Evolutionary conservation across 2,113 vertebrate species (phyloP).

Genomic region (Xiphophorus maculatus): DNA sequence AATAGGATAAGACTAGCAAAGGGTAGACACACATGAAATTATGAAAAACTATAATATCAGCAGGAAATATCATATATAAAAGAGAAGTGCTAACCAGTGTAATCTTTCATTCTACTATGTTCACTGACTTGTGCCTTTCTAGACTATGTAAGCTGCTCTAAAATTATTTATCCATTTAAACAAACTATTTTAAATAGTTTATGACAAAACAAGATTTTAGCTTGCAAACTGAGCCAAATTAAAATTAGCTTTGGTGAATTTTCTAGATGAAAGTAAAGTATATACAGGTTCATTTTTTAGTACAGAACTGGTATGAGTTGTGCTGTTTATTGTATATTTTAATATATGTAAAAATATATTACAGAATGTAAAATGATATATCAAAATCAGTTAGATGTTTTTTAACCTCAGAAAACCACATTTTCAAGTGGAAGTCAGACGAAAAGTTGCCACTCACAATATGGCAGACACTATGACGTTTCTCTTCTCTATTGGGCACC

Average conservation of each 20-base stretch:
- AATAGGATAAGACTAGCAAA: no score
- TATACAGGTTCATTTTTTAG: not conserved
- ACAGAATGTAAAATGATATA: no score
- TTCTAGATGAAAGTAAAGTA: not conserved
- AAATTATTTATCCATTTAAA: not conserved
- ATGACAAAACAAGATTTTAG: not conserved
- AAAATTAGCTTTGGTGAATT: not conserved
- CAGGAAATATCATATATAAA: not conserved
- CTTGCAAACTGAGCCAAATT: not conserved
- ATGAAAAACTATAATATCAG: not conserved
- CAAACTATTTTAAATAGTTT: not conserved
- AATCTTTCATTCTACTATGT: not conserved
- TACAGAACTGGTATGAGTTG: not conserved
- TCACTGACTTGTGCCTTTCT: not conserved
- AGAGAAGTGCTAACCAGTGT: not conserved
- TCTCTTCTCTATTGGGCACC: not conserved
- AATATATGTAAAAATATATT: no score
- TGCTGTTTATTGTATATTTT: no score
- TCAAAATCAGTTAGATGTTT: no score
- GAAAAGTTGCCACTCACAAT: not conserved
- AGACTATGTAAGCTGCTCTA: not conserved
- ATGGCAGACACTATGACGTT: not conserved
- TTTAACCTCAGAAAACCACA: no score
- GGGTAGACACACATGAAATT: not conserved
- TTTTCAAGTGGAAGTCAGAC: not conserved